Percentiles rank a stretch among this genome's conserved stretches.
phyloP scores from a whole-genome alignment of 2,113 vertebrate species.

The Monopterus albus region DNA sequence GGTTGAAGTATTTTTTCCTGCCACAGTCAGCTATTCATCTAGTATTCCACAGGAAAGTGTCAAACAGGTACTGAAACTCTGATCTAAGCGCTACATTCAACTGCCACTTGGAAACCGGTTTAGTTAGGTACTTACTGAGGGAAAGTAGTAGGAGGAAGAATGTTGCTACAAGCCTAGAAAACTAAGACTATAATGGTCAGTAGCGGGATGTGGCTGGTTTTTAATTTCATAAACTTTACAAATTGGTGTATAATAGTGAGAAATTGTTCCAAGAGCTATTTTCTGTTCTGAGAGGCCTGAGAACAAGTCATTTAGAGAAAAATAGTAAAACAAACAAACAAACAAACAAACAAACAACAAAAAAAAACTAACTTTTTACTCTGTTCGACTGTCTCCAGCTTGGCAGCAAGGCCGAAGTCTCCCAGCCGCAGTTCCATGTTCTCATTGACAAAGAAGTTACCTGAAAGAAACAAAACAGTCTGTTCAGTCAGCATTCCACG shows the following conservation, averaged over 20 bases:
- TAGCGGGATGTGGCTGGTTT: no score
- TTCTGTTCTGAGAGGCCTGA: no score
- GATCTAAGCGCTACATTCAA: conserved; percentile 46
- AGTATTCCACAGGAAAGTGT: conserved; percentile 66
- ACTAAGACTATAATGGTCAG: not conserved
- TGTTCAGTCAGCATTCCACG: conserved; percentile 56
- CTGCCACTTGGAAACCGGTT: conserved; percentile 71
- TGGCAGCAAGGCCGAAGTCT: conserved; percentile 95
- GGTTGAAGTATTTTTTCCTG: not conserved
- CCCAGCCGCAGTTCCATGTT: conserved; percentile 98
- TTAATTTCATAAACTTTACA: not conserved
- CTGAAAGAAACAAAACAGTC: conserved; percentile 77
- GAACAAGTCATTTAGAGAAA: not conserved
- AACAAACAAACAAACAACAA: not conserved
- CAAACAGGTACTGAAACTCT: conserved; percentile 61
- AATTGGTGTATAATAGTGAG: not conserved
- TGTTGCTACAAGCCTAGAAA: not conserved
- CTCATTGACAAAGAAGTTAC: conserved; percentile 99
- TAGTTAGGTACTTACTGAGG: conserved; percentile 34
- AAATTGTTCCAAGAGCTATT: not conserved
- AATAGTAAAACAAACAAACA: not conserved
- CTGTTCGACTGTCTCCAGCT: conserved; percentile 89
- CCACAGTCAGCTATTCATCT: conserved; percentile 12
- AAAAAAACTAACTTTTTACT: conserved; percentile 90
- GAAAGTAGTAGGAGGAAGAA: conserved; percentile 28